These are phyloP conservation scores for Cotesia congregata DNA, from an alignment of 2,888 invertebrate species.

Conservation along the genomic window DNA sequence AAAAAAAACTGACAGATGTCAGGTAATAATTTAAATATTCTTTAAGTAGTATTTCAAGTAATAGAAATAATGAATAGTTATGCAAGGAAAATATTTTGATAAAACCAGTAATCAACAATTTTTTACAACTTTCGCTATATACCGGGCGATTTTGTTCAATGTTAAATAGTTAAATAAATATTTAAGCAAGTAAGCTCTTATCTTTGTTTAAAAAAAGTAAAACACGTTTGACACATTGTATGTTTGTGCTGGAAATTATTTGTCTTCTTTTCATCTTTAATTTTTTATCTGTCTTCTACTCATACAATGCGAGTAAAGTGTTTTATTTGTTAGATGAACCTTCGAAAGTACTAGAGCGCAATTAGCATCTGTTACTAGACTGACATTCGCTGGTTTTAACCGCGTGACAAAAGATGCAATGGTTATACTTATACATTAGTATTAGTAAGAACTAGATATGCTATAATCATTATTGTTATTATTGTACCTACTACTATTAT, in stretches of 20 bases:
- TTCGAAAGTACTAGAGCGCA: not conserved
- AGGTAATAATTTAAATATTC: too few relatives aligned
- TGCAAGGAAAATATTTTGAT: not conserved
- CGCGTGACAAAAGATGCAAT: slow-evolving; percentile 23
- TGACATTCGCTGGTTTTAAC: slow-evolving; percentile 21
- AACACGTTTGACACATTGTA: not conserved
- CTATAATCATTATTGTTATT: not conserved
- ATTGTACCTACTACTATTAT: not conserved
- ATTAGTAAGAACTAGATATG: not conserved
- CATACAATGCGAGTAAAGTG: not conserved
- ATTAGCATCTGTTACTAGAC: slow-evolving; percentile 29
- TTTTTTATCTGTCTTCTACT: not conserved
- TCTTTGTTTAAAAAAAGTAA: not conserved
- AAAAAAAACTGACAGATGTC: too few relatives aligned
- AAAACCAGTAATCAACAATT: not conserved
- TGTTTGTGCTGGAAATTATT: not conserved
- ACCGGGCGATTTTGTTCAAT: not conserved
- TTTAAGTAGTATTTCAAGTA: too few relatives aligned
- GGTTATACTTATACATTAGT: not conserved
- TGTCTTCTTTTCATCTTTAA: not conserved
- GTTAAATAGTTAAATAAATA: not conserved
- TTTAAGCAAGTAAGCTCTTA: not conserved
- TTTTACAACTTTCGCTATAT: not conserved
- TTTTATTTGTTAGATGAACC: not conserved
- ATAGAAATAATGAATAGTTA: not conserved